phyloP scores from a whole-genome alignment of 2,113 vertebrate species.

The Tyto alba region DNA sequence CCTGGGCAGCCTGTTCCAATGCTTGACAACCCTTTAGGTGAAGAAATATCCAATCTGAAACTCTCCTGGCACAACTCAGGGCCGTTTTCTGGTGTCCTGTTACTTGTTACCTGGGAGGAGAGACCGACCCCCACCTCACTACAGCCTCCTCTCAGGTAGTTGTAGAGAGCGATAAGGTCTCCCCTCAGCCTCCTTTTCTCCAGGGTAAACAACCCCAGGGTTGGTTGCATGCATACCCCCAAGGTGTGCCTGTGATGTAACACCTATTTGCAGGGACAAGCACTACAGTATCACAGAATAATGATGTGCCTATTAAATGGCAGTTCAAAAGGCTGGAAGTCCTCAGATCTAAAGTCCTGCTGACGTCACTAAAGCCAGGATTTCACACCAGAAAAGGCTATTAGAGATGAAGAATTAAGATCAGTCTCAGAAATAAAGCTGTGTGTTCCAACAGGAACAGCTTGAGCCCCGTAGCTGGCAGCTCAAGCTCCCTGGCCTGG shows the following conservation, averaged over 20 bases:
- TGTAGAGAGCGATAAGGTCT: not conserved
- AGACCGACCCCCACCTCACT: not conserved
- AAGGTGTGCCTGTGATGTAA: not conserved
- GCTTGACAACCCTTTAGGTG: not conserved
- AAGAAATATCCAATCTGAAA: not conserved
- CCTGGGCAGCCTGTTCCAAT: not conserved
- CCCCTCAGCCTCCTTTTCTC: not conserved
- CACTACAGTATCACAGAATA: not conserved
- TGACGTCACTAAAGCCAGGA: not conserved
- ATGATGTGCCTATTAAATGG: not conserved
- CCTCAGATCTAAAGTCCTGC: not conserved
- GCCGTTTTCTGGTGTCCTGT: not conserved
- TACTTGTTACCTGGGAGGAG: not conserved
- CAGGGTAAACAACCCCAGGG: not conserved
- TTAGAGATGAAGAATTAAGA: not conserved
- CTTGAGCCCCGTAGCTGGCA: not conserved
- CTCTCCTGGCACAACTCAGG: not conserved
- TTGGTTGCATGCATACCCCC: not conserved
- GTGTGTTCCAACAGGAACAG: not conserved
- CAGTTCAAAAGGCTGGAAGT: not conserved
- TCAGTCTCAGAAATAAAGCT: slow-evolving; percentile 38
- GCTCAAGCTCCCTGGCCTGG: slow-evolving; percentile 27
- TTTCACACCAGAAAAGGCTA: not conserved
- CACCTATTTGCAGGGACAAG: not conserved
- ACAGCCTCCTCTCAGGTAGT: not conserved